Conservation (phyloP, 2,113 vertebrate genomes). For the Xyrauchen texanus region DNA sequence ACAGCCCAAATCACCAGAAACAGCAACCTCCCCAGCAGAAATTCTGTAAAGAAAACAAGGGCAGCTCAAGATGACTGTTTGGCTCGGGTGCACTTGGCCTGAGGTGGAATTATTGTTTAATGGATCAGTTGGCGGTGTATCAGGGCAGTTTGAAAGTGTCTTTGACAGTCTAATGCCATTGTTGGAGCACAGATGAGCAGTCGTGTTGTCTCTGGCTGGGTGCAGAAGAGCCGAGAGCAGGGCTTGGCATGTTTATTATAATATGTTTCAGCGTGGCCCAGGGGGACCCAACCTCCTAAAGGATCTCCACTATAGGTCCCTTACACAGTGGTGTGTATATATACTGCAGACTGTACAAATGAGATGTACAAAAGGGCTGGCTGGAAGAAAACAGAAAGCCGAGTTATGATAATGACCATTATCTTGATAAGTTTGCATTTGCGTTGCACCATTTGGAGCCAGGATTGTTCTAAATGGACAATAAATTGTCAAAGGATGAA, state of each 20-base stretch:
- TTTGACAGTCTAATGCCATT: constrained; percentile 54
- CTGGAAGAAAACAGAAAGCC: constrained; percentile 16
- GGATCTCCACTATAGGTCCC: constrained; percentile 26
- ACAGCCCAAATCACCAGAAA: background rate
- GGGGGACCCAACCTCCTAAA: constrained; percentile 4
- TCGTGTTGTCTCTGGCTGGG: constrained; percentile 46
- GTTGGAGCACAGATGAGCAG: constrained; percentile 40
- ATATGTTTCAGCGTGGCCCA: constrained; percentile 39
- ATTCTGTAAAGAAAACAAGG: constrained; percentile 12
- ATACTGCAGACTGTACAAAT: constrained; percentile 4
- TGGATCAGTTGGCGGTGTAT: constrained; percentile 50
- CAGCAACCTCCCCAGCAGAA: background rate
- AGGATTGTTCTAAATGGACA: constrained; percentile 32
- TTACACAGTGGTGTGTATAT: constrained; percentile 19
- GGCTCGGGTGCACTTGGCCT: constrained; percentile 34
- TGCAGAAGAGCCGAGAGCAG: constrained; percentile 2
- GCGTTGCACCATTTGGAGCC: constrained; percentile 38
- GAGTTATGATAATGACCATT: constrained; percentile 40
- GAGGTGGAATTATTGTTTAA: constrained; percentile 47
- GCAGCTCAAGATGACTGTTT: constrained; percentile 32
- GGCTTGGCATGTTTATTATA: constrained; percentile 46
- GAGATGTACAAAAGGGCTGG: constrained; percentile 23
- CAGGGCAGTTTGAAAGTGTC: constrained; percentile 34
- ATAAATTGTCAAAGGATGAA: constrained; percentile 49
- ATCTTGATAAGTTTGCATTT: constrained; percentile 46